These are phyloP conservation scores for Excalfactoria chinensis DNA, from an alignment of 2,113 vertebrate genomes.

Conservation along the genomic window DNA sequence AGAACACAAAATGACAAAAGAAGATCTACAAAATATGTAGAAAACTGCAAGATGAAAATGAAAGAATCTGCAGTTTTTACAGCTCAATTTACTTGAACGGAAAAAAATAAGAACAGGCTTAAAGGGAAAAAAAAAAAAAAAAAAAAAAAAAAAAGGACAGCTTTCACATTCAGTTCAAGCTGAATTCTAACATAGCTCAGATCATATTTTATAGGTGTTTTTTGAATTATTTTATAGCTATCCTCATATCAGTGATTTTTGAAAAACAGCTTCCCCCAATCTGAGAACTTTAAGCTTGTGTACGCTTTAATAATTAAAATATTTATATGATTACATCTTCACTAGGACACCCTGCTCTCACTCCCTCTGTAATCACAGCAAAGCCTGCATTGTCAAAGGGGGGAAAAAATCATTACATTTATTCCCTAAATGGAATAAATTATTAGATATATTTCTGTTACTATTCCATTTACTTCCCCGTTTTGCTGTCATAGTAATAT, in stretches of 20 bases:
- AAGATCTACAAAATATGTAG: neutral
- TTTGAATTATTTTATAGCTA: neutral
- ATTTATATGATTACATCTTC: neutral
- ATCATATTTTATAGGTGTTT: neutral
- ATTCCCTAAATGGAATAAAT: neutral
- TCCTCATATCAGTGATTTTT: neutral
- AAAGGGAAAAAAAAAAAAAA: too few relatives aligned
- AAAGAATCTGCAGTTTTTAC: neutral
- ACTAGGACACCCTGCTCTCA: accelerated
- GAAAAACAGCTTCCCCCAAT: neutral
- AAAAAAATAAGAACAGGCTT: neutral
- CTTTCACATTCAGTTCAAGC: neutral
- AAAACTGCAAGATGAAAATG: neutral
- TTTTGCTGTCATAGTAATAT: neutral
- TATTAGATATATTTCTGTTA: neutral
- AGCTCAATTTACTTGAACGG: neutral
- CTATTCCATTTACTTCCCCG: neutral
- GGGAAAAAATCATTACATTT: neutral
- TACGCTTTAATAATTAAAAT: neutral
- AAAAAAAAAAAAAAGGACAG: neutral
- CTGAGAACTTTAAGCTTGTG: neutral
- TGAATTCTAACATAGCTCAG: neutral
- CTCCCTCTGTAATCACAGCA: neutral
- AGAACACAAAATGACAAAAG: conserved; percentile 26
- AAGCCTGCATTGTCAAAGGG: neutral